phyloP scores from a whole-genome alignment of 2,797 vertebrate genomes.

The Octomys mimax region DNA sequence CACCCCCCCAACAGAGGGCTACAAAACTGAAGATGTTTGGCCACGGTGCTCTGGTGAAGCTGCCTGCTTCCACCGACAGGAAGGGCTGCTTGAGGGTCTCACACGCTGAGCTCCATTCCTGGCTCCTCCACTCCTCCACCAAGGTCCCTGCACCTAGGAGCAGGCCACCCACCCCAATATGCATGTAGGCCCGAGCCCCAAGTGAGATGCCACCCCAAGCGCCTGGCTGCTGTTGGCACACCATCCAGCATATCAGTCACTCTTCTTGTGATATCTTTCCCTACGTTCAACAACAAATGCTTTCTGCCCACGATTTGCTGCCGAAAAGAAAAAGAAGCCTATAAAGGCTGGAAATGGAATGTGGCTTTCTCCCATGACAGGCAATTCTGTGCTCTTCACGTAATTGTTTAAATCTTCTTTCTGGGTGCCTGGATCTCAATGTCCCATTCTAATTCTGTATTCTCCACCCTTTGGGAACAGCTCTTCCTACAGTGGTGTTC shows the following conservation, averaged over 20 bases:
- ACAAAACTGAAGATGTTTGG: not conserved
- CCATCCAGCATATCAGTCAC: not conserved
- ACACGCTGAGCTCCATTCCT: not conserved
- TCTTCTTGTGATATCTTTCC: not conserved
- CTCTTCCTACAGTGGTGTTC: not conserved
- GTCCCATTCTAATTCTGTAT: not conserved
- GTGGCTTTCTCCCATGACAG: not conserved
- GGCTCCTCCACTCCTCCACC: not conserved
- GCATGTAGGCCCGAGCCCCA: not conserved
- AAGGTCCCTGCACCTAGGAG: not conserved
- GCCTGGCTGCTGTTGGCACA: not conserved
- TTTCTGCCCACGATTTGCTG: not conserved
- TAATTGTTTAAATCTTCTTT: not conserved
- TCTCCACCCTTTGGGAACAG: not conserved
- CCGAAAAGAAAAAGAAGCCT: not conserved
- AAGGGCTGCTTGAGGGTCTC: not conserved
- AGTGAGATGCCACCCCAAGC: not conserved
- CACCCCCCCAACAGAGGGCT: not conserved
- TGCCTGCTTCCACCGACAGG: not conserved
- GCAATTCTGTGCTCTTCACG: not conserved
- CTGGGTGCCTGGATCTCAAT: not conserved
- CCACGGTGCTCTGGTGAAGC: not conserved
- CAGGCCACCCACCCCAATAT: not conserved
- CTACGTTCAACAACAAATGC: not conserved
- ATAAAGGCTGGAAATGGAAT: not conserved